Base-by-base conservation (phyloP, 1,140 invertebrate species). In the Papilio aristodemus region DNA sequence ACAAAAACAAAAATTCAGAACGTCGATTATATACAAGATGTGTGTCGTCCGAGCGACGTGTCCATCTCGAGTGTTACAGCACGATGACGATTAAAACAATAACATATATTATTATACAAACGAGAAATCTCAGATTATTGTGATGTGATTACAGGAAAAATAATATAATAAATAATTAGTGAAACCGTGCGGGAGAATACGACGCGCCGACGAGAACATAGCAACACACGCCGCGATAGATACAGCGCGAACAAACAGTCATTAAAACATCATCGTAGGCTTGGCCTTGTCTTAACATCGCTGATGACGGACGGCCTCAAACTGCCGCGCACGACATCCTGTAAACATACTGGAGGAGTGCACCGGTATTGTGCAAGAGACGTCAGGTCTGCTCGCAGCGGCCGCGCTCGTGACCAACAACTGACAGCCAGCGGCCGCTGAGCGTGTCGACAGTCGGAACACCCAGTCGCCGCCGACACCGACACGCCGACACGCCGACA, bases 1-100 rank as follows among this genome's bases (percentile, higher is more conserved):
- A 66, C 63, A 66, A 87, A 75, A 81, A 81, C 73, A 76, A 80
- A 76, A 84, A 60, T 66, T 71, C 70, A 70, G 75, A 81, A 80
- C 77, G 81, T 80, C 46, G 75, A 76, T 75, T 84, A 85, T 87
- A 74, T 86, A 86, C 78, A 85, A 78, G 41, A 75, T 7, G n/a
- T 54, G 46, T 25, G 46, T 25, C 46, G 54, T 66, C 41, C 38
- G 62, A 43, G 38, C 70, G 25, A 71, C 71, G 72, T 72, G 70
- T 71, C 60, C 72, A 77, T 71, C 68, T 38, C 43, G 41, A 68
- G 6, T 46, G 14, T 46, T 54, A 13, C 46, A 46, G 43, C 19
- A 19, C 43, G 19, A 22, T 41, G 7, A 13, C n/a, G 17, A 19
- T 32, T 43, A 66, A 39, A 46, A 64, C 41, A 66, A 32, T 43